Percentiles rank a stretch among this genome's conserved stretches.
phyloP scores from a whole-genome alignment of 2,888 invertebrate genomes.

The Cistogaster globosa region DNA sequence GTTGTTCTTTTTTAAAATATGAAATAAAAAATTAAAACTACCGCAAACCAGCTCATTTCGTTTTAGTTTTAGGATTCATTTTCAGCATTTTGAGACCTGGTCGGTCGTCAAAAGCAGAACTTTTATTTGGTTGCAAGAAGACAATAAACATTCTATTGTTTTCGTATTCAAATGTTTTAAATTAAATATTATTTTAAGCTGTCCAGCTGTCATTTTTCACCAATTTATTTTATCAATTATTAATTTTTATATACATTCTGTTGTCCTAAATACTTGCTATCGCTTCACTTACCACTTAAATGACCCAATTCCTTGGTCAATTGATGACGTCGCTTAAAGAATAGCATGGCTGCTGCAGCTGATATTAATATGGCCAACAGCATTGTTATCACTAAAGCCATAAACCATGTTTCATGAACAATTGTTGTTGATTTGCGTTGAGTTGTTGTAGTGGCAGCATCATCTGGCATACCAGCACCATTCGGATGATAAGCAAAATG shows the following conservation, averaged over 20 bases:
- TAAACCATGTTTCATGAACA: conserved; percentile 82
- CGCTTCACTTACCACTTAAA: conserved; percentile 84
- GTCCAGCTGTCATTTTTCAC: too few relatives aligned
- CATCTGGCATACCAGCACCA: conserved; percentile 77
- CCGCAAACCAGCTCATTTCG: too few relatives aligned
- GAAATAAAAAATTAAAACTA: too few relatives aligned
- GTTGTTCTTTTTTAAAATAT: too few relatives aligned
- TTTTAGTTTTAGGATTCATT: too few relatives aligned
- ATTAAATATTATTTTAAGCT: too few relatives aligned
- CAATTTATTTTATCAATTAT: neutral
- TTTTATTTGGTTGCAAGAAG: too few relatives aligned
- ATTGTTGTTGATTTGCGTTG: conserved; percentile 81
- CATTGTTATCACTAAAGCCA: conserved; percentile 81
- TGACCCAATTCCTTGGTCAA: conserved; percentile 86
- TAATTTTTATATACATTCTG: neutral
- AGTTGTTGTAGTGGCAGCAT: conserved; percentile 81
- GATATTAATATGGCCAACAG: conserved; percentile 80
- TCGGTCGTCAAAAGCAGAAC: too few relatives aligned
- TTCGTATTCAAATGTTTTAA: too few relatives aligned
- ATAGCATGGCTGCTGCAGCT: conserved; percentile 81
- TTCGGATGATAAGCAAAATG: conserved; percentile 79
- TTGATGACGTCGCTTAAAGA: conserved; percentile 82
- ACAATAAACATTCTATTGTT: too few relatives aligned
- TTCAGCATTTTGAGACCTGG: too few relatives aligned
- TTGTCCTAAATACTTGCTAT: too few relatives aligned